phyloP scores from a whole-genome alignment of 2,113 vertebrate genomes.

The Brevimyrus niger region DNA sequence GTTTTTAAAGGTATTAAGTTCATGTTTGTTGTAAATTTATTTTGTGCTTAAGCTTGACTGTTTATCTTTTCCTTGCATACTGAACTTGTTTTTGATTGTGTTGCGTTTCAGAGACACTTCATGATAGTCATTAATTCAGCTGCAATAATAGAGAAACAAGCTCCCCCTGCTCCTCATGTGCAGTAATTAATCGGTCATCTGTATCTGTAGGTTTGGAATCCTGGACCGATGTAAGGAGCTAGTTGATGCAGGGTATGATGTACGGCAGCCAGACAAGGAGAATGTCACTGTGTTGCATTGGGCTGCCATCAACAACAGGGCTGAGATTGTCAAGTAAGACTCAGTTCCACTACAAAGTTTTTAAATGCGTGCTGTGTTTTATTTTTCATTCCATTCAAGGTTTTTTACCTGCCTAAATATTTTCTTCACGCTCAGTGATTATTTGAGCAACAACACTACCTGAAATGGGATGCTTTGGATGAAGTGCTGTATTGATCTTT shows the following conservation, averaged over 20 bases:
- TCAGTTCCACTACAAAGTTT: background rate
- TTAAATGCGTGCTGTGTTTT: background rate
- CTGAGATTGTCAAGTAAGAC: slow-evolving; percentile 85
- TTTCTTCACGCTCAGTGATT: background rate
- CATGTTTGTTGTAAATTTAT: background rate
- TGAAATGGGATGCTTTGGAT: background rate
- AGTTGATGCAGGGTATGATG: slow-evolving; percentile 87
- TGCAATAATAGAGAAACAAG: background rate
- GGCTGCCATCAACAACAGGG: slow-evolving; percentile 94
- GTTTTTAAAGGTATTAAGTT: background rate
- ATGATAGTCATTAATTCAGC: background rate
- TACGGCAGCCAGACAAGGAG: slow-evolving; percentile 86
- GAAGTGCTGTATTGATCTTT: background rate
- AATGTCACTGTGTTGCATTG: slow-evolving; percentile 93
- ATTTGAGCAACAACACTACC: background rate
- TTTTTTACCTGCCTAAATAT: background rate
- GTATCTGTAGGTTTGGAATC: slow-evolving; percentile 74
- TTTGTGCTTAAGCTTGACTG: background rate
- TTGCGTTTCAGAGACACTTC: background rate
- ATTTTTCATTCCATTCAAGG: background rate
- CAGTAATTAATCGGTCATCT: background rate
- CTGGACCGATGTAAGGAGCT: slow-evolving; percentile 87
- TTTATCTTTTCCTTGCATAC: background rate
- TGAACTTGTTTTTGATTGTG: background rate
- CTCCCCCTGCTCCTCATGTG: background rate